These are phyloP conservation scores for Dicerorhinus sumatrensis DNA, from an alignment of 2,113 vertebrate genomes.

Conservation along the genomic window DNA sequence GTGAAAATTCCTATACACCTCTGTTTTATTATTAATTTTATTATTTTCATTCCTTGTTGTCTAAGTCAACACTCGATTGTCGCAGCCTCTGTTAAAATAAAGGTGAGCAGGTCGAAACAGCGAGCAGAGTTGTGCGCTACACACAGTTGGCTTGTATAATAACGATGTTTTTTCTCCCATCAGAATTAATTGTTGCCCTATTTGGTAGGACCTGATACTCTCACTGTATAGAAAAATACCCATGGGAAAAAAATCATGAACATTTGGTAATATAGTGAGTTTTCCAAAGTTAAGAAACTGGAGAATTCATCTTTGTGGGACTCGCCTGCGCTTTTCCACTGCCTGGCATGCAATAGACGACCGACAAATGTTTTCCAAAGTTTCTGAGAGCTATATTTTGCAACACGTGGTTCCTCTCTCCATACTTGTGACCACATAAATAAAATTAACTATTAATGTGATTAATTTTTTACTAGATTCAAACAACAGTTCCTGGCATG, in stretches of 20 bases:
- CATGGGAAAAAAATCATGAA: background rate
- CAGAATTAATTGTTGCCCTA: background rate
- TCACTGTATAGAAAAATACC: background rate
- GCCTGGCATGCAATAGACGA: background rate
- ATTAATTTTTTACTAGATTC: background rate
- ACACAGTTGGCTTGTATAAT: background rate
- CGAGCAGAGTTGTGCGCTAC: background rate
- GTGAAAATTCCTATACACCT: background rate
- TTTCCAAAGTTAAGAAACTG: background rate
- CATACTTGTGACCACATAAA: background rate
- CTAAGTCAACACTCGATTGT: background rate
- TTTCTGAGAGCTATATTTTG: background rate
- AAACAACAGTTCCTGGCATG: background rate
- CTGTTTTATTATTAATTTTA: background rate
- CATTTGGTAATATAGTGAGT: background rate
- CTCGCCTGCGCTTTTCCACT: background rate
- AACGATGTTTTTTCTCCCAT: background rate
- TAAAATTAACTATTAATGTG: background rate
- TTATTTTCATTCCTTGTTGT: background rate
- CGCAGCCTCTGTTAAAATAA: background rate
- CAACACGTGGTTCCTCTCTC: background rate
- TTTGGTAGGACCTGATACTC: background rate
- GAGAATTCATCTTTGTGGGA: background rate
- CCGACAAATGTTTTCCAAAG: background rate
- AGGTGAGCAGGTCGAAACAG: background rate